Evolutionary conservation across 2,113 vertebrate genomes (phyloP).

Genomic region (Forbesichthys agassizii): DNA sequence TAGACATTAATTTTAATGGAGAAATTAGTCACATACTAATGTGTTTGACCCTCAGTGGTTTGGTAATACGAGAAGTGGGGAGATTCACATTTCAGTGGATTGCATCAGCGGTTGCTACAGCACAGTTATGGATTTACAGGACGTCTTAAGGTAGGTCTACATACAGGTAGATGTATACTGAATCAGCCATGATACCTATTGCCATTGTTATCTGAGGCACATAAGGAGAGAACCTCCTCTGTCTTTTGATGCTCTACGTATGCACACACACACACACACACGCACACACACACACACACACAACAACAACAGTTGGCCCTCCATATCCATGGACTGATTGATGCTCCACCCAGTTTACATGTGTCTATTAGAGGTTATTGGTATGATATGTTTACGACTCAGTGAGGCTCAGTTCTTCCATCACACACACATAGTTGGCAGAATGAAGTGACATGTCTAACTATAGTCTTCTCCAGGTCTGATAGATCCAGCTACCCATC

Average conservation of each 20-base stretch:
- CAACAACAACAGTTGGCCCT: not conserved
- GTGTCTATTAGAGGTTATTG: constrained; percentile 26
- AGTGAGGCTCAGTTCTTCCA: constrained; percentile 58
- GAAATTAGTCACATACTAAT: not conserved
- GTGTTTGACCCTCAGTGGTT: not conserved
- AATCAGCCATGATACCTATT: constrained; percentile 13
- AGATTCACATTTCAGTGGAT: constrained; percentile 14
- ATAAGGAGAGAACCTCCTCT: not conserved
- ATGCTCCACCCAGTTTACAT: constrained; percentile 32
- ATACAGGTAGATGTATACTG: constrained; percentile 28
- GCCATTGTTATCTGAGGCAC: not conserved
- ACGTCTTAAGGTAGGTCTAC: constrained; percentile 23
- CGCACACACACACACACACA: constrained; percentile 11
- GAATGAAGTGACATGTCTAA: constrained; percentile 61
- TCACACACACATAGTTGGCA: constrained; percentile 42
- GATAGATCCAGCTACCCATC: constrained; percentile 52
- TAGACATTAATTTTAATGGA: not conserved
- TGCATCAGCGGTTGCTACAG: constrained; percentile 18
- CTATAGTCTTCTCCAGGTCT: constrained; percentile 54
- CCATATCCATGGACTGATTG: constrained; percentile 1
- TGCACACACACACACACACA: constrained; percentile 18
- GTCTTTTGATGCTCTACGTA: not conserved
- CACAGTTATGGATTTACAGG: constrained; percentile 17
- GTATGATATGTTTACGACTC: constrained; percentile 39
- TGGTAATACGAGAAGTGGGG: not conserved